Base-by-base conservation (phyloP, 2,113 vertebrate species). In the Trematomus loennbergii region DNA sequence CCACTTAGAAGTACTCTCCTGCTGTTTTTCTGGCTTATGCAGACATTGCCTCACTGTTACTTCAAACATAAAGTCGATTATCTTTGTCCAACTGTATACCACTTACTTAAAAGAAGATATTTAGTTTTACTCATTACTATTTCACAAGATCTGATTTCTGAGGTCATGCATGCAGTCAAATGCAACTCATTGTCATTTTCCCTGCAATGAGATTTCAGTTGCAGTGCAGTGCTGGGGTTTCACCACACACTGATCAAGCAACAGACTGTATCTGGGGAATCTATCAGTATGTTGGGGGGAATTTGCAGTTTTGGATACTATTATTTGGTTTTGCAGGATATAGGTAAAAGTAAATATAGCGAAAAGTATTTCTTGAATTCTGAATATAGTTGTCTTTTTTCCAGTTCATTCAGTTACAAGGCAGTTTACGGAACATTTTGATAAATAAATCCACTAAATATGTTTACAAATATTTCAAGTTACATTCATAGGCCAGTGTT, bases 91-190 rank as follows among this genome's bases (percentile, higher is more conserved):
- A 55, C 33, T 16, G 12, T 49, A 22, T 16, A 15, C 12, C 43
- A 1, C 20, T 64, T 63, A 22, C n/a, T n/a, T n/a, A 15, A 48
- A 64, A 16, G 7, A 22, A 11, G 17, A 4, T 5, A 50, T 33
- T 1, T 18, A 11, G 29, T 63, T 63, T 45, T 5, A 22, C 36
- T 69, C 33, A 17, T 55, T 45, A 17, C n/a, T 45, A 25, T 70
- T 70, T 58, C 1, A 17, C 2, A 63, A 48, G 29, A 54, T 40
- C 17, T 15, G 18, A 13, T 20, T 22, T 50, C 22, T 40, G 45
- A 49, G 43, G 22, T 75, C 40, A 5, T 66, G 62, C 53, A 66
- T 49, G 22, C 53, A 49, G 43, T 72, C 17, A 58, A 12, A 40
- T 13, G 45, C 69, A 59, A 13, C 22, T 12, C 4, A 16, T 22